Evolutionary conservation across 2,888 invertebrate species (phyloP).

Genomic region (Pachycephus smyrnensis): DNA sequence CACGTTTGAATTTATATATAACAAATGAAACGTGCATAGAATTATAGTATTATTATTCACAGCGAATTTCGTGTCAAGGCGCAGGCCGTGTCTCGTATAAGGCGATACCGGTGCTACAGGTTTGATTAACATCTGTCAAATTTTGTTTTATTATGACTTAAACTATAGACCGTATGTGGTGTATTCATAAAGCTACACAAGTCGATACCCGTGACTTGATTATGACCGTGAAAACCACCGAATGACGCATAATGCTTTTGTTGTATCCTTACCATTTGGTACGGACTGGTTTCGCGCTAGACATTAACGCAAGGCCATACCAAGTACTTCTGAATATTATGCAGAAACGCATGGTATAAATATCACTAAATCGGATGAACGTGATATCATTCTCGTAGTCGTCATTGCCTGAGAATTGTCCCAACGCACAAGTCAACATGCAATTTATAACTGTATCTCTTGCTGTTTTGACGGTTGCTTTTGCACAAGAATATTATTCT

Average conservation of each 20-base stretch:
- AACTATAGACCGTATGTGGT: not conserved
- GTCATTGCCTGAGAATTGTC: not conserved
- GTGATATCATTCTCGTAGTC: not conserved
- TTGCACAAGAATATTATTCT: slow-evolving; percentile 28
- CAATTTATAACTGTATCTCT: not conserved
- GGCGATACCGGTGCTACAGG: not conserved
- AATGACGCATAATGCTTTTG: not conserved
- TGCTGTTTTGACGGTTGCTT: not conserved
- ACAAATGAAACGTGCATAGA: not conserved
- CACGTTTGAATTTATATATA: not conserved
- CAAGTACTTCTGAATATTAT: not conserved
- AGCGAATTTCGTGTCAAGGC: not conserved
- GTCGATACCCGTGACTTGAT: not conserved
- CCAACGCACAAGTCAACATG: not conserved
- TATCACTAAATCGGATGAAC: not conserved
- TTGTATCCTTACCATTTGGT: not conserved
- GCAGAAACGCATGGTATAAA: not conserved
- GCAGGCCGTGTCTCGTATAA: not conserved
- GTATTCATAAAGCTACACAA: not conserved
- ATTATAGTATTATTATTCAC: not conserved
- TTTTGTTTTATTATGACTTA: not conserved
- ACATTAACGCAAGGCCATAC: not conserved
- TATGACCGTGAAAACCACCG: not conserved
- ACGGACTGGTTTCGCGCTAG: not conserved
- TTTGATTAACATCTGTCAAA: not conserved